Percentiles rank a stretch among this genome's conserved stretches.
Evolutionary conservation across 2,113 vertebrate species (phyloP).

Genomic region (Dipodomys stephensi): DNA sequence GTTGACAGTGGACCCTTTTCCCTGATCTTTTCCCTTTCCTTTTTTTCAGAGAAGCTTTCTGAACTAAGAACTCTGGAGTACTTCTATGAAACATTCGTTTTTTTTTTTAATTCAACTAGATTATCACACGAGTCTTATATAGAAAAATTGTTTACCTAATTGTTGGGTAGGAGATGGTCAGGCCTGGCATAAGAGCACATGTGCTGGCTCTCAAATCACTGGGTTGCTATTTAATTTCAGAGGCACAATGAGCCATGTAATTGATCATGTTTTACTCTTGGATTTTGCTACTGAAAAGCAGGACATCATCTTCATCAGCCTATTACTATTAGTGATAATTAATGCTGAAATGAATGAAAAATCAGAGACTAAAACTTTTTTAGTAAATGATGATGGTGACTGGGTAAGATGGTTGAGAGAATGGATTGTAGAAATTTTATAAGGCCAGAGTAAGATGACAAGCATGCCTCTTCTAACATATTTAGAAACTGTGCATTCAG

Average conservation of each 20-base stretch:
- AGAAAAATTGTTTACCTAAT: background rate
- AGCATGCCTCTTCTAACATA: background rate
- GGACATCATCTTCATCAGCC: background rate
- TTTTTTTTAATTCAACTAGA: background rate
- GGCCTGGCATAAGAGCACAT: background rate
- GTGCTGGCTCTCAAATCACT: background rate
- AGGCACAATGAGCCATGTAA: background rate
- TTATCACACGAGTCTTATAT: background rate
- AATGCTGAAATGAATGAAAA: background rate
- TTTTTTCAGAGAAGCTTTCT: background rate
- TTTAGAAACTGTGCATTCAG: background rate
- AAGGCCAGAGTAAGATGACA: slow-evolving; percentile 15
- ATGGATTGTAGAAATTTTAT: background rate
- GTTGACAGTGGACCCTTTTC: background rate
- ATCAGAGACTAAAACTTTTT: slow-evolving; percentile 20
- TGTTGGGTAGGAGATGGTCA: background rate
- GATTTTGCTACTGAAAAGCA: slow-evolving; percentile 14
- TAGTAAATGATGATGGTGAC: background rate
- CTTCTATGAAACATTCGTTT: background rate
- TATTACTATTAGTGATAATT: slow-evolving; percentile 15
- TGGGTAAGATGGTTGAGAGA: background rate
- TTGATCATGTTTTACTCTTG: background rate
- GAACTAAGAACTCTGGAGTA: background rate
- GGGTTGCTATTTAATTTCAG: background rate
- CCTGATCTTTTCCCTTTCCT: background rate